Base-by-base conservation (phyloP, 2,113 vertebrate genomes). In the Solea solea region DNA sequence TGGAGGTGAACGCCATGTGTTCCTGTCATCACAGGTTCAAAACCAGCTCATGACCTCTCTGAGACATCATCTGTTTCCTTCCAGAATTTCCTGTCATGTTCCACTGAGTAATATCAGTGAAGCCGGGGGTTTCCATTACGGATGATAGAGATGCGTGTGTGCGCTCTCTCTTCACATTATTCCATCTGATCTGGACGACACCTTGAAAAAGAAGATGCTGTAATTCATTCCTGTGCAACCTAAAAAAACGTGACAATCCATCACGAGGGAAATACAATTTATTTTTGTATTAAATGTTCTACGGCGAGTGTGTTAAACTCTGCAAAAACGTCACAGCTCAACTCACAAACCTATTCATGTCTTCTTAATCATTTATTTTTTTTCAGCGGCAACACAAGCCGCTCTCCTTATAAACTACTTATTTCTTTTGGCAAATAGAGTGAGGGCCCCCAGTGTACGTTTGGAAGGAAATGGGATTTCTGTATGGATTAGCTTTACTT, bases 1-100 rank as follows among this genome's bases (percentile, higher is more conserved):
- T 83, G 60, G 55, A 76, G 75, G 79, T 60, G 60, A 67, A 72
- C 70, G 7, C 74, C 85, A 86, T 87, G 86, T 88, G 80, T 76
- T 90, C 76, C 82, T 74, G 88, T 88, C 88, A 90, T 90, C 84
- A 86, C n/a, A 4, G 67, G 81, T 88, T 88, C 85, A 87, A 69
- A 86, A 78, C 70, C 64, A 82, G 82, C 85, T 79, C 82, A 64
- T 16, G 66, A 82, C 84, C 88, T 84, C 68, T 59, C 44, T 74
- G 21, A 86, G 69, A 81, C 76, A 72, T 83, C 72, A 84, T 85
- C 72, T 49, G 69, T 86, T 89, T 89, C 80, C 86, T 79, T 77
- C 85, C 72, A 13, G 41, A 76, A 80, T 83, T 85, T 84, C 78
- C 86, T 84, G 77, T 82, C 77, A 82, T 64, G 75, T 83, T 86